These are phyloP conservation scores for Diplogasteroides magnus DNA, from an alignment of 1,140 invertebrate genomes.

Conservation along the genomic window DNA sequence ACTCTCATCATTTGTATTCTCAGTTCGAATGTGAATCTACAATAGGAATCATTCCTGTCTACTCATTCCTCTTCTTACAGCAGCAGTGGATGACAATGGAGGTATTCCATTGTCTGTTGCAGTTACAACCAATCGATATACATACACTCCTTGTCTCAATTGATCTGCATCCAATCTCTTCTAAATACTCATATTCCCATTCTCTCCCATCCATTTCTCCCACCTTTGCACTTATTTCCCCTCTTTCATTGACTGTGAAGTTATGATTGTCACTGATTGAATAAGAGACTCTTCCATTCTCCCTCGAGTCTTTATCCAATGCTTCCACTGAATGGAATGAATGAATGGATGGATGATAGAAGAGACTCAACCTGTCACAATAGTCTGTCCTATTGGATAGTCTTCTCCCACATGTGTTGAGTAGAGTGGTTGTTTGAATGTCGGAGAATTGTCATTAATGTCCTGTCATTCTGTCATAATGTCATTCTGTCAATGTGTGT, in stretches of 20 bases:
- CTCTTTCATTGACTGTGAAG: constrained; percentile 43
- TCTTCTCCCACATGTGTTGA: constrained; percentile 74
- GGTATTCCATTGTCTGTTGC: constrained; percentile 82
- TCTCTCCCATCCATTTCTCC: background rate
- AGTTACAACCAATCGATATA: constrained; percentile 72
- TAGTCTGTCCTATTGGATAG: constrained; percentile 56
- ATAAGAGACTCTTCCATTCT: constrained; percentile 41
- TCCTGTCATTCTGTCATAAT: constrained; percentile 58
- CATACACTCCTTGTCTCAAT: constrained; percentile 38
- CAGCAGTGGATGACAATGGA: constrained; percentile 71
- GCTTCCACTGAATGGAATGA: constrained; percentile 35
- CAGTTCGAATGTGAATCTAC: constrained; percentile 43
- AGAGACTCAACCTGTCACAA: constrained; percentile 43
- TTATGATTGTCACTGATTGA: constrained; percentile 37
- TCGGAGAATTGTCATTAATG: constrained; percentile 81
- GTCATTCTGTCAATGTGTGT: background rate
- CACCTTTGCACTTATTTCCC: constrained; percentile 38
- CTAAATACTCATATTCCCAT: constrained; percentile 2
- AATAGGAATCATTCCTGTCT: constrained; percentile 2
- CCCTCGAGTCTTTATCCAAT: constrained; percentile 40
- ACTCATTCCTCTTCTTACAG: constrained; percentile 60
- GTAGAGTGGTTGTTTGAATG: constrained; percentile 75
- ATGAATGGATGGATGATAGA: too few species aligned
- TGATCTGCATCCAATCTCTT: constrained; percentile 45
- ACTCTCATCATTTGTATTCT: constrained; percentile 49